Percentiles rank a stretch among this genome's conserved stretches.
These are phyloP conservation scores for Taphrorychus bicolor DNA, from an alignment of 2,888 invertebrate species.

Conservation along the genomic window DNA sequence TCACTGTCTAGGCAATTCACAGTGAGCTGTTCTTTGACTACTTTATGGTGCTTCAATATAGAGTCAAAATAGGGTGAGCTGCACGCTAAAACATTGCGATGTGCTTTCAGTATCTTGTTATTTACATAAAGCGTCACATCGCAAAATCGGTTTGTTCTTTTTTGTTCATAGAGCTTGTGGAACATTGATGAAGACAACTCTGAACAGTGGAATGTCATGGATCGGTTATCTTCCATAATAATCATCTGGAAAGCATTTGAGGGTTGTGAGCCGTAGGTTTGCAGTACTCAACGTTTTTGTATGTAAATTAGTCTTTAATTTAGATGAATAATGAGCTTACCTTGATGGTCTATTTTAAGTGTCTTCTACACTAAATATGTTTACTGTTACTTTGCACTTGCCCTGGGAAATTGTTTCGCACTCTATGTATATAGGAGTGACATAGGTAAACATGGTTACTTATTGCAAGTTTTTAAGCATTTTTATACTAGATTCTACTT, in stretches of 20 bases:
- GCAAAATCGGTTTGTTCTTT: constrained; percentile 66
- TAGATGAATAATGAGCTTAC: too few relatives aligned
- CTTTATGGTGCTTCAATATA: constrained; percentile 64
- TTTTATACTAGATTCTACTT: background rate
- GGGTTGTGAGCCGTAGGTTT: background rate
- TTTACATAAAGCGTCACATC: constrained; percentile 68
- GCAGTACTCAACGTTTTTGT: too few relatives aligned
- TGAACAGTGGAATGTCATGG: constrained; percentile 57
- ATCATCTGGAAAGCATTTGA: constrained; percentile 47
- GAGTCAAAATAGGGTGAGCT: constrained; percentile 72
- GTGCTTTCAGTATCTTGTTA: constrained; percentile 66
- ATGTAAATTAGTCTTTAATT: too few relatives aligned
- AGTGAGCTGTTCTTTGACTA: constrained; percentile 64
- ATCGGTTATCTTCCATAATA: constrained; percentile 54
- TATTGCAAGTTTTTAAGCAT: background rate
- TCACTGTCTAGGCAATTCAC: constrained; percentile 66
- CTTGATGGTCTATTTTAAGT: background rate
- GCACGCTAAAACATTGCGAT: constrained; percentile 68
- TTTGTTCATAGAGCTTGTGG: constrained; percentile 60
- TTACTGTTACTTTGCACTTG: too few relatives aligned
- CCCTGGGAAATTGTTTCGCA: too few relatives aligned
- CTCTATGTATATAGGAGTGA: too few relatives aligned
- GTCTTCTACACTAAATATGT: background rate
- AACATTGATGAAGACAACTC: constrained; percentile 56
- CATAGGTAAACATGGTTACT: background rate